These are phyloP conservation scores for Pomacea maculata DNA, from an alignment of 1,140 invertebrate genomes.

Conservation along the genomic window DNA sequence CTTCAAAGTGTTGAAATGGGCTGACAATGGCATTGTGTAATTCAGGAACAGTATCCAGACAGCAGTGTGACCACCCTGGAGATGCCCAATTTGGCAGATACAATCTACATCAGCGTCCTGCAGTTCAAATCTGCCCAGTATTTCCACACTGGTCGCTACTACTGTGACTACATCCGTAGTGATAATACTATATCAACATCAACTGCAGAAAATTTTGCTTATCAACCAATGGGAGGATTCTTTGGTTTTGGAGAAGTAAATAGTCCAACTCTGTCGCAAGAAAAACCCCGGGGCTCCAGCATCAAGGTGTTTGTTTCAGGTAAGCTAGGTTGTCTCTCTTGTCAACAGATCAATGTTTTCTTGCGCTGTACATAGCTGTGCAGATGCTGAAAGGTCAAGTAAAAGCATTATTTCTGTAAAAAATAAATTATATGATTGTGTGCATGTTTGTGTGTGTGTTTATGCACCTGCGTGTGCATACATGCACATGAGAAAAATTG, in stretches of 20 bases:
- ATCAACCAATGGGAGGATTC: too few relatives aligned
- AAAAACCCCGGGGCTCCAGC: slow-evolving; percentile 8
- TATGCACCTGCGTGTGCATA: too few relatives aligned
- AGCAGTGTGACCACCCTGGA: slow-evolving; percentile 17
- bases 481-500: too few relatives aligned
- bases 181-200: slow-evolving; percentile 2
- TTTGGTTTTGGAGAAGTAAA: background rate
- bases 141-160: slow-evolving; percentile 38
- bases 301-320: slow-evolving; percentile 18
- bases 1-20: too few relatives aligned
- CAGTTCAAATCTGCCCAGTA: slow-evolving; percentile 31
- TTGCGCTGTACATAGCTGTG: too few relatives aligned
- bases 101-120: slow-evolving; percentile 4
- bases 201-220: too few relatives aligned
- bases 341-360: too few relatives aligned
- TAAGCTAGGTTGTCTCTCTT: background rate
- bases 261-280: background rate
- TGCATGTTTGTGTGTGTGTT: too few relatives aligned
- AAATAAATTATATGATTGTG: too few relatives aligned
- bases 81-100: background rate
- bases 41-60: slow-evolving; percentile 12
- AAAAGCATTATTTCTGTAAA: too few relatives aligned
- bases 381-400: too few relatives aligned
- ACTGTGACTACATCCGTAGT: slow-evolving; percentile 29
- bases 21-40: too few relatives aligned